A percentile compares a stretch with the other conserved stretches of the same genome.
phyloP scores from a whole-genome alignment of 2,797 vertebrate species.

The Aulostomus chinensis region DNA sequence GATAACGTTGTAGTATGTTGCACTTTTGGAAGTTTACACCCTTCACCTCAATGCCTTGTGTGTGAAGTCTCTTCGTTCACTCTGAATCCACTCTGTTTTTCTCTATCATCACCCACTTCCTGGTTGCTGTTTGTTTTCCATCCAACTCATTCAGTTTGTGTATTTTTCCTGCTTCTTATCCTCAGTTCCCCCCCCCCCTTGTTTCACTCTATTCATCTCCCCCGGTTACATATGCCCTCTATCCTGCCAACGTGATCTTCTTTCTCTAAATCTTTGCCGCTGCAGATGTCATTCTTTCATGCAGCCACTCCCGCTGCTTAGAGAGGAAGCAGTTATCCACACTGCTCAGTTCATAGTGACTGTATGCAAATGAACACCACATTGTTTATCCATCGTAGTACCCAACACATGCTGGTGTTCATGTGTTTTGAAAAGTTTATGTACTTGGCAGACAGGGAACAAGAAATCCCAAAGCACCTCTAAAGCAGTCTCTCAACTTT shows the following conservation, averaged over 20 bases:
- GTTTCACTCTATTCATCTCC: constrained; percentile 35
- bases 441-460: too few relatives aligned
- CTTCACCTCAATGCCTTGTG: too few relatives aligned
- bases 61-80: too few relatives aligned
- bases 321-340: constrained; percentile 6
- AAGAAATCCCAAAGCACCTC: background rate
- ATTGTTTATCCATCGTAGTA: too few relatives aligned
- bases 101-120: constrained; percentile 4
- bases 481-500: constrained; percentile 1
- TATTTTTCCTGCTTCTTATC: constrained; percentile 13
- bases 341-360: background rate
- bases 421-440: constrained; percentile 5
- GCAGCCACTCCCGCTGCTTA: constrained; percentile 5
- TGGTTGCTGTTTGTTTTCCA: constrained; percentile 8
- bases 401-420: background rate
- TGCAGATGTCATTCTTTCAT: constrained; percentile 10
- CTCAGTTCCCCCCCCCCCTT: constrained; percentile 15
- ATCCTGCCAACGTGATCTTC: constrained; percentile 29
- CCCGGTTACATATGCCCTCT: constrained; percentile 30
- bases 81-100: constrained; percentile 8
- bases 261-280: constrained; percentile 24
- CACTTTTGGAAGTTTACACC: background rate
- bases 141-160: constrained; percentile 18
- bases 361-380: background rate
- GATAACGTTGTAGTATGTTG: background rate